These are phyloP conservation scores for Forficula auricularia DNA, from an alignment of 1,140 invertebrate genomes.

Conservation along the genomic window DNA sequence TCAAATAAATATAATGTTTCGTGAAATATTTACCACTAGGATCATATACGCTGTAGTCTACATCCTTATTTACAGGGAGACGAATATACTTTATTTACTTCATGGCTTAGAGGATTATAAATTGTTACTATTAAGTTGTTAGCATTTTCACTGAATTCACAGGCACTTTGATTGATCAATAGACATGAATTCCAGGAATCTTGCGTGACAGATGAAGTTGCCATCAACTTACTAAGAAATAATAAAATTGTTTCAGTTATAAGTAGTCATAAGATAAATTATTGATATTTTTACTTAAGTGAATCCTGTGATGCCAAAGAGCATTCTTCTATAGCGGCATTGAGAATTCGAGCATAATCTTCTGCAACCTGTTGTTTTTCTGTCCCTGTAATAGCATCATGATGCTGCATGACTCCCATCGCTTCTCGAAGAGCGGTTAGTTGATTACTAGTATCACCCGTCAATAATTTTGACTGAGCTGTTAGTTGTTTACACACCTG, in stretches of 20 bases:
- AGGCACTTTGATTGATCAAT: slow-evolving; percentile 40
- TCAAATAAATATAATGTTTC: slow-evolving; percentile 1
- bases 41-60: slow-evolving; percentile 22
- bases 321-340: slow-evolving; percentile 37
- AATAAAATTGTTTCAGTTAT: too few relatives aligned
- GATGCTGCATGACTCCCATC: slow-evolving; percentile 38
- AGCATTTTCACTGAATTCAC: slow-evolving; percentile 26
- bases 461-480: slow-evolving; percentile 15
- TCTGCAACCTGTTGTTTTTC: slow-evolving; percentile 38
- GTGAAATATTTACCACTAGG: slow-evolving; percentile 15
- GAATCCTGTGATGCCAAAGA: slow-evolving; percentile 28
- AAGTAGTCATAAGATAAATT: too few relatives aligned
- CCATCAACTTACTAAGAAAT: too few relatives aligned
- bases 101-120: slow-evolving; percentile 33
- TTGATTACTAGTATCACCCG: slow-evolving; percentile 12
- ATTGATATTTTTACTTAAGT: slow-evolving; percentile 29
- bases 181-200: slow-evolving; percentile 33
- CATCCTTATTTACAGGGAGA: slow-evolving; percentile 24
- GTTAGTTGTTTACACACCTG: slow-evolving; percentile 28
- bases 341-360: slow-evolving; percentile 64
- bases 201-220: slow-evolving; percentile 20
- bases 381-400: slow-evolving; percentile 34
- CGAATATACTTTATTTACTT: slow-evolving; percentile 22
- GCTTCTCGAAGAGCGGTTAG: slow-evolving; percentile 8
- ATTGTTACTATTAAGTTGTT: slow-evolving; percentile 24